Conservation (phyloP, 2,888 invertebrate species). For the Diogma glabrata region DNA sequence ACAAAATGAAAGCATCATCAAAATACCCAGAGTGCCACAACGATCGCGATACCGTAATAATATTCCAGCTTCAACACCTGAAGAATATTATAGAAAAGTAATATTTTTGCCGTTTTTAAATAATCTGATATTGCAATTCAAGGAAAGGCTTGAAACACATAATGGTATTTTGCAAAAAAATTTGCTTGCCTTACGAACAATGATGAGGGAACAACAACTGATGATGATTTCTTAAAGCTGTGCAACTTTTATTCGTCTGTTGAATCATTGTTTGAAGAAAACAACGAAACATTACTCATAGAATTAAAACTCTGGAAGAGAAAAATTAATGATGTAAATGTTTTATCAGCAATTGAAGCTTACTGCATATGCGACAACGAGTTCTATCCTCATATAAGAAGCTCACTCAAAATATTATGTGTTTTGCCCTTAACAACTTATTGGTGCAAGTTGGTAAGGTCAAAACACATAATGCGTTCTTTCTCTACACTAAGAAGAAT, state of each 20-base stretch:
- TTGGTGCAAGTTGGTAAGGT: too few relatives aligned
- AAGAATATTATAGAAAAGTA: conserved; percentile 3
- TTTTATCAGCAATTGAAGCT: neutral
- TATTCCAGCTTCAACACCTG: conserved; percentile 1
- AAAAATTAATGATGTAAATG: neutral
- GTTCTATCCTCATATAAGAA: neutral
- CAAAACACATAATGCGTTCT: neutral
- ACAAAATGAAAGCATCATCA: neutral
- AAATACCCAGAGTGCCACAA: neutral
- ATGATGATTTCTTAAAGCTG: neutral
- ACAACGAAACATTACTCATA: neutral
- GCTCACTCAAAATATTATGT: neutral
- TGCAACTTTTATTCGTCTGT: neutral
- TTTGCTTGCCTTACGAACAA: neutral
- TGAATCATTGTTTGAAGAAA: neutral
- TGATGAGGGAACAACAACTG: neutral
- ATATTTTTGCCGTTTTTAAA: neutral
- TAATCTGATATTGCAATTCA: neutral
- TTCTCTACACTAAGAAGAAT: neutral
- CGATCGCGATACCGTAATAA: conserved; percentile 1
- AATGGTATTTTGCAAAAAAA: conserved; percentile 5
- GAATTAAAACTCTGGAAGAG: neutral
- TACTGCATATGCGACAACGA: neutral
- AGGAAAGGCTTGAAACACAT: neutral
- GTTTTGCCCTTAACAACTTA: neutral